Conservation (phyloP, 2,797 vertebrate genomes). For the Cryptoprocta ferox region DNA sequence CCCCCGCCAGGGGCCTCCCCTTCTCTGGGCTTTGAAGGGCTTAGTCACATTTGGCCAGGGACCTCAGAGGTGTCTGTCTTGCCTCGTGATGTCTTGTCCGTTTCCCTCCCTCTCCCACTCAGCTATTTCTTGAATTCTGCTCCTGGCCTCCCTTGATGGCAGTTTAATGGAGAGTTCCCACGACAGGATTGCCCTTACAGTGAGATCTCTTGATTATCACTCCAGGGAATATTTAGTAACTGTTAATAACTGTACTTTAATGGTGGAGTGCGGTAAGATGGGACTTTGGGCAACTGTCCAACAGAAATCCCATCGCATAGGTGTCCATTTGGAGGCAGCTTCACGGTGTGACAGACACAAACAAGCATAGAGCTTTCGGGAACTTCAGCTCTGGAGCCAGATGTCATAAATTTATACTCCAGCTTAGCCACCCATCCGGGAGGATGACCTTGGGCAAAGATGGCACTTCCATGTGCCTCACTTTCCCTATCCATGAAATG, state of each 20-base stretch:
- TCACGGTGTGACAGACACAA: neutral
- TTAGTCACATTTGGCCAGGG: neutral
- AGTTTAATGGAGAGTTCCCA: neutral
- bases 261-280: neutral
- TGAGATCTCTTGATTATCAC: neutral
- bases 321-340: neutral
- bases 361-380: neutral
- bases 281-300: neutral
- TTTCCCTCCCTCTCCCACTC: neutral
- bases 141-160: neutral
- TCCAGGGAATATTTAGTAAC: neutral
- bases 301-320: neutral
- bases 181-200: neutral
- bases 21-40: neutral
- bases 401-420: neutral
- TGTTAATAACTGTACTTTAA: neutral
- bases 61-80: neutral
- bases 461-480: neutral
- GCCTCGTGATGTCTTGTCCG: accelerated
- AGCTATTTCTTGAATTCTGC: slow-evolving; percentile 1
- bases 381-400: neutral
- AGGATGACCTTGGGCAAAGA: neutral
- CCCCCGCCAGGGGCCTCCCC: neutral
- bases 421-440: neutral
- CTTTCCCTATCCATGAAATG: neutral